Base-by-base conservation (phyloP, 2,797 vertebrate species). In the Hemibagrus guttatus region DNA sequence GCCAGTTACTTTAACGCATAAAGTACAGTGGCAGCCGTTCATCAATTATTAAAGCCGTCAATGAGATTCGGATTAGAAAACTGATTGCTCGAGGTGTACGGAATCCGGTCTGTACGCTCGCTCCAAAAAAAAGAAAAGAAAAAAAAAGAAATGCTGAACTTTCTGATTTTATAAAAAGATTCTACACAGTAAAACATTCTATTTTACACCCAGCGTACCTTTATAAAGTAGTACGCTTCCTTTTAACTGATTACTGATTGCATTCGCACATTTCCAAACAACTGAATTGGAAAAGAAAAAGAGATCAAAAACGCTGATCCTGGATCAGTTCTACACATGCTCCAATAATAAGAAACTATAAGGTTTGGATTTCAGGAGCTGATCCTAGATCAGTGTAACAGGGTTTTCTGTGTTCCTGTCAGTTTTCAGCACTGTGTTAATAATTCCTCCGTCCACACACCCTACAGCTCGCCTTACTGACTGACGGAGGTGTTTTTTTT, bases 41-140 rank as follows among this genome's bases (percentile, higher is more conserved):
- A 63, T 89, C 86, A 79, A 89, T 84, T 90, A 87, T 86, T 90
- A 75, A 85, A 86, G 54, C 81, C 78, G 66, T 26, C 76, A 63
- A 80, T 87, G 49, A 78, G 71, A 52, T 78, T 86, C 61, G 86
- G 72, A 59, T 83, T 85, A 71, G 85, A 87, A 66, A 76, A 82
- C 58, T 35, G 68, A 88, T 86, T 88, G 66, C 49, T 58, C 26
- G 39, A 85, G 52, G 56, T 39, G 83, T 49, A 71, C 28, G 21
- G 23, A 59, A 26, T 14, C 72, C 52, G 56, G 26, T 81, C n/a
- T 63, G 59, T 19, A 64, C 56, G 26, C 28, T 13, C 8, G 2
- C 21, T 35, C n/a, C 11, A 56, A n/a, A 26, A 59, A 17, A 69
- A 69, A 35, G n/a, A n/a, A n/a, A n/a, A n/a, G n/a, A 6, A 31